These are phyloP conservation scores for Dendronephthya gigantea DNA, from an alignment of 64 coral and sea anemone species.

Conservation along the genomic window DNA sequence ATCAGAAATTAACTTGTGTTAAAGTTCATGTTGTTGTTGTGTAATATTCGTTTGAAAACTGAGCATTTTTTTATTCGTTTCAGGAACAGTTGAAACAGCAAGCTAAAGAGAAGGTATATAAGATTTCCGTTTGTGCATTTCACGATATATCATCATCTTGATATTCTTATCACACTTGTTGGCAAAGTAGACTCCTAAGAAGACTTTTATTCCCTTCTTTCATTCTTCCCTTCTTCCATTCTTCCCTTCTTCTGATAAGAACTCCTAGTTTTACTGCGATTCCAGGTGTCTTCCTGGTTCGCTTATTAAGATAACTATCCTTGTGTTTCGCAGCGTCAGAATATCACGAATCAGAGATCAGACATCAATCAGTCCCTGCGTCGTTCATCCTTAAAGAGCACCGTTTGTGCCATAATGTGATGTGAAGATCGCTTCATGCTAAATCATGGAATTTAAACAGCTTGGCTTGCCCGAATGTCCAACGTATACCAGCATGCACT, in stretches of 20 bases:
- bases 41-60: neutral
- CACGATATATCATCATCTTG: too few species aligned
- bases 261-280: too few species aligned
- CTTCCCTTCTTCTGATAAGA: too few species aligned
- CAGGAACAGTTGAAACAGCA: constrained; percentile 2
- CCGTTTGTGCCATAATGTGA: constrained; percentile 3
- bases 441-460: neutral
- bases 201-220: neutral
- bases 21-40: too few species aligned
- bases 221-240: neutral
- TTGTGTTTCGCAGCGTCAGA: neutral
- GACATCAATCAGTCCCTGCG: neutral
- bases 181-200: neutral
- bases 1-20: too few species aligned
- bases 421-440: neutral
- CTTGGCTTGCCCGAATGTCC: too few species aligned
- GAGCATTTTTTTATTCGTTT: neutral
- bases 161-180: neutral
- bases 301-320: neutral
- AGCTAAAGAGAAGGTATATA: constrained; percentile 12
- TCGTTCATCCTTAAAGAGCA: neutral
- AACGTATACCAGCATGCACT: too few species aligned
- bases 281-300: too few species aligned
- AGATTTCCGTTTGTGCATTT: too few species aligned
- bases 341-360: neutral